Base-by-base conservation (phyloP, 2,888 invertebrate species). In the Polyploca ridens region DNA sequence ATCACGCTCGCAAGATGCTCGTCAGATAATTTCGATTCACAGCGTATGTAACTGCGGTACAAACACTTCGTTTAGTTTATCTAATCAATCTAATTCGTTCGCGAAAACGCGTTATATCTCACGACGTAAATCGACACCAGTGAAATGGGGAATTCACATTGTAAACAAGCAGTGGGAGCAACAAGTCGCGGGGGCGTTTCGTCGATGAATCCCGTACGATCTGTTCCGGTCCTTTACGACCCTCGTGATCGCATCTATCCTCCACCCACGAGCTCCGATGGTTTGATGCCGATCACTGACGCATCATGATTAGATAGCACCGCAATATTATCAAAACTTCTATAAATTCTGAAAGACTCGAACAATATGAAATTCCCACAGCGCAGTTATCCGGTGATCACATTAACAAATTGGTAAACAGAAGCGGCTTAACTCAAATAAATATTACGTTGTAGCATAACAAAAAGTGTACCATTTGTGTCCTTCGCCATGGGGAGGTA, bases 141-240 rank as follows among this genome's bases (percentile, higher is more conserved):
- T 2, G 74, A 81, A 85, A 81, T 82, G 79, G 76, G 80, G 78
- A 76, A 77, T 77, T 80, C 77, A 77, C 78, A 78, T 73, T 81
- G 89, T 88, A 88, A 89, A 88, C 86, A 88, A 82, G 74, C 73
- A 76, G 72, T 76, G 69, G 66, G 81, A 81, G 91, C 91, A 92
- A 92, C 91, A 91, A 91, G 91, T 91, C 86, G 84, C 75, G 75
- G 71, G 79, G 79, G 76, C 76, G 74, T 72, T 69, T 68, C 62
- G 69, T 69, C 71, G 66, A 76, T 70, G 67, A 73, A 72, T 75
- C 77, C 78, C 76, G 72, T 75, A 83, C 79, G 84, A 86, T 83
- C 85, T 84, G 73, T 85, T 82, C 77, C 78, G 81, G 76, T 77
- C 78, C 79, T 86, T 85, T 85, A 84, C 75, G 81, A 83, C 76